Percentiles rank a stretch among this genome's conserved stretches.
phyloP scores from a whole-genome alignment of 64 coral and sea anemone genomes.

The Dendronephthya gigantea region DNA sequence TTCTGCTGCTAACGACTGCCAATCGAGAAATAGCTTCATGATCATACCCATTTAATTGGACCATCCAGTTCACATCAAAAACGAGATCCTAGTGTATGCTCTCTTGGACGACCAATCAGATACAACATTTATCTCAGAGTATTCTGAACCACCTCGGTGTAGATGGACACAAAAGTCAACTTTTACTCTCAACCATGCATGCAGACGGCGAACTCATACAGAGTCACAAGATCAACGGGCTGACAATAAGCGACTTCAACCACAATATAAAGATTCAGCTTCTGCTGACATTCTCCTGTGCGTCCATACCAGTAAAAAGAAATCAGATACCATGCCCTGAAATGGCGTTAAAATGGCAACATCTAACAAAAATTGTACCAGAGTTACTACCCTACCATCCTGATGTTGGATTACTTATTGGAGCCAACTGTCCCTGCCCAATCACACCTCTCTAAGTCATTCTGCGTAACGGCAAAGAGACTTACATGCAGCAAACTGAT shows the following conservation, averaged over 20 bases:
- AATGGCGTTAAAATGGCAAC: background rate
- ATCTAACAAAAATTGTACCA: background rate
- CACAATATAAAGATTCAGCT: background rate
- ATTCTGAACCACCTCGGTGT: background rate
- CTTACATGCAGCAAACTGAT: constrained; percentile 13
- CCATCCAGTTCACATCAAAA: background rate
- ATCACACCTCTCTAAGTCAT: background rate
- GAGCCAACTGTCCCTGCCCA: background rate
- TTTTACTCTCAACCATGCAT: constrained; percentile 13
- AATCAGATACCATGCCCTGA: background rate
- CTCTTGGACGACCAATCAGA: background rate
- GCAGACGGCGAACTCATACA: background rate
- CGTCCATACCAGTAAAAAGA: background rate
- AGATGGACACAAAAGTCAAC: background rate
- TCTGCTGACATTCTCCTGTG: background rate
- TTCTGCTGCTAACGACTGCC: background rate
- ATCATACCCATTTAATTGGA: background rate
- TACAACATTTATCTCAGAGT: background rate
- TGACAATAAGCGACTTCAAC: background rate
- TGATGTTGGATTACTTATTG: constrained; percentile 13
- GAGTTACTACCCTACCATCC: background rate
- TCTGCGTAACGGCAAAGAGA: background rate
- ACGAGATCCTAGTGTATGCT: background rate
- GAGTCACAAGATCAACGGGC: background rate
- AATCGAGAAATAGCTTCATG: background rate